Evolutionary conservation across 2,113 vertebrate species (phyloP).

Genomic region (Coracopsis vasa): DNA sequence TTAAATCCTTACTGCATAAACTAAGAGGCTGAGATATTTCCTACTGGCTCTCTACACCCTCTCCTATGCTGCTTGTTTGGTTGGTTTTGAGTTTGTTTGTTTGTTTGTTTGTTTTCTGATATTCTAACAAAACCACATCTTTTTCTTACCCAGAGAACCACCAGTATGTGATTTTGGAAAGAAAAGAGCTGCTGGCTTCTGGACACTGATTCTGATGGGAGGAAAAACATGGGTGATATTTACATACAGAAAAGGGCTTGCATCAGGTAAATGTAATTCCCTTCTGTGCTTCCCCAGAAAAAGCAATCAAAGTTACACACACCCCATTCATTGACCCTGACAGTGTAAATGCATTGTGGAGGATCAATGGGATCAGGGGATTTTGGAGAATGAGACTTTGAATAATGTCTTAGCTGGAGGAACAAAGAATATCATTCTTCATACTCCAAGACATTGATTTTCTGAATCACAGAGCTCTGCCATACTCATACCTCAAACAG

Average conservation of each 20-base stretch:
- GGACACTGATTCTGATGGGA: constrained; percentile 88
- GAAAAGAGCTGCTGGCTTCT: constrained; percentile 85
- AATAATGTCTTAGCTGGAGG: background rate
- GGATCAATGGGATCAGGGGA: background rate
- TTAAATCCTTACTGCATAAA: background rate
- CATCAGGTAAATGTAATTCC: background rate
- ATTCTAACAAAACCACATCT: background rate
- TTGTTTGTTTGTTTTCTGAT: background rate
- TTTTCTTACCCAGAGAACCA: constrained; percentile 91
- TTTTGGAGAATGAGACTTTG: background rate
- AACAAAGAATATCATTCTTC: background rate
- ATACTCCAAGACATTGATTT: background rate
- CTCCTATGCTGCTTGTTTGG: background rate
- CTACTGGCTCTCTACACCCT: background rate
- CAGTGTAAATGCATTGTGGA: background rate
- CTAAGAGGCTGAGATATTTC: background rate
- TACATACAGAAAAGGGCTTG: background rate
- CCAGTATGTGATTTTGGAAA: constrained; percentile 92
- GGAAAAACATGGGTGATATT: constrained; percentile 40
- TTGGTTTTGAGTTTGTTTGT: background rate
- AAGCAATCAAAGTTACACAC: background rate
- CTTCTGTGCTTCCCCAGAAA: background rate
- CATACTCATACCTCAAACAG: background rate
- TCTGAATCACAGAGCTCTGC: background rate
- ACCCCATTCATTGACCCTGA: background rate